Conservation (phyloP, 2,113 vertebrate species). For the Zosterops pallidus region DNA sequence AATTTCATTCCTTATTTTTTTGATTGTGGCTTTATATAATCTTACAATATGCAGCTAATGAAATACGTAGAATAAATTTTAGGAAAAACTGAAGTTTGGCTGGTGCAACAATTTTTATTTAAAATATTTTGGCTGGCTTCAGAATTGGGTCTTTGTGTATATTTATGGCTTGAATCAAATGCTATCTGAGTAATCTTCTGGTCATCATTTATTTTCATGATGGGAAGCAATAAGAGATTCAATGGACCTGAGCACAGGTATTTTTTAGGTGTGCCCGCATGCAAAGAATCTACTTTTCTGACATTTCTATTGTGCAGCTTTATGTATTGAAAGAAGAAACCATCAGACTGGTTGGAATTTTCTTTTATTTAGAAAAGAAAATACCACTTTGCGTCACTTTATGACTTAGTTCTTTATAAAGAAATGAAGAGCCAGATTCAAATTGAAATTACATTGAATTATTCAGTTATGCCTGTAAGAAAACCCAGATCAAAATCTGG, state of each 20-base stretch:
- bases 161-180: neutral
- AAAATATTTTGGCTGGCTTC: neutral
- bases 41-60: neutral
- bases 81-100: neutral
- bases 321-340: neutral
- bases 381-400: neutral
- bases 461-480: neutral
- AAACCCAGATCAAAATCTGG: slow-evolving; percentile 17
- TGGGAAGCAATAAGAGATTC: neutral
- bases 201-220: neutral
- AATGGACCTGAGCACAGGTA: neutral
- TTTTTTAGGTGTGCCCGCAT: neutral
- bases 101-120: neutral
- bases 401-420: neutral
- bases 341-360: neutral
- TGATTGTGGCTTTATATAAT: neutral
- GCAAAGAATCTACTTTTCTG: neutral
- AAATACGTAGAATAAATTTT: neutral
- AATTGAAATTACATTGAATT: neutral
- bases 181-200: neutral
- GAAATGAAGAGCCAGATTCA: neutral
- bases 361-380: neutral
- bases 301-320: neutral
- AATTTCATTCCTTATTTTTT: neutral
- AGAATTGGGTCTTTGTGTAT: neutral